Evolutionary conservation across 2,113 vertebrate genomes (phyloP), one percentile per base, ranked within the genome.

Genomic region (Camelus bactrianus): DNA sequence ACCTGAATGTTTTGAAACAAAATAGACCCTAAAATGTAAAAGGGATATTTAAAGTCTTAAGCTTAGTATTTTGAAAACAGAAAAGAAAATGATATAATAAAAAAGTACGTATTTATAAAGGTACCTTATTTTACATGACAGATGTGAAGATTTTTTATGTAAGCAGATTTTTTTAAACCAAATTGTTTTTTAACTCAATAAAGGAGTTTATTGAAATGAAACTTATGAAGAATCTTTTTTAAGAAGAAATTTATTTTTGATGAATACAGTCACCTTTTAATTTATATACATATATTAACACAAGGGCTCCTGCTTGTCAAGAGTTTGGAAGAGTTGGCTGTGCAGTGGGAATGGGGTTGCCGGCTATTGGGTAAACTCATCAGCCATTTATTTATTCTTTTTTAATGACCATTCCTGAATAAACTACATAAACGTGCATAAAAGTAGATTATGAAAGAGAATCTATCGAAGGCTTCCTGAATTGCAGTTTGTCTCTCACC

Each of bases 1-100:
- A 92, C 87, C 75, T 96, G 58, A 96, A 93, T 97, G 73, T 95
- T 96, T 96, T 93, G 82, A 94, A 96, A 94, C 95, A 97, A 96
- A 97, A 93, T 97, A 87, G 89, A 86, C 83, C 62, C 75, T 94
- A 86, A 94, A 92, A 91, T 89, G 70, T 94, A 72, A 93, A 89
- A 91, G 58, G n/a, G 62, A 75, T 96, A 76, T 92, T 95, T 97
- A 64, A n/a, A 94, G 38, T 96, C 84, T 95, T 88, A 75, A 54
- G 56, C 91, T 91, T 94, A 93, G 52, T 83, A 72, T 84, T 95
- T 97, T 96, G 42, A 91, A 96, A 96, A 64, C 75, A 96, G 87
- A 89, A 91, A 91, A 73, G 9, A 96, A 95, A 96, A 67, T 91
- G 46, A 17, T 6, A 64, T 79, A 84, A 95, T 64, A 52, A 95